phyloP scores from a whole-genome alignment of 1,140 invertebrate species.

The Batillaria attramentaria region DNA sequence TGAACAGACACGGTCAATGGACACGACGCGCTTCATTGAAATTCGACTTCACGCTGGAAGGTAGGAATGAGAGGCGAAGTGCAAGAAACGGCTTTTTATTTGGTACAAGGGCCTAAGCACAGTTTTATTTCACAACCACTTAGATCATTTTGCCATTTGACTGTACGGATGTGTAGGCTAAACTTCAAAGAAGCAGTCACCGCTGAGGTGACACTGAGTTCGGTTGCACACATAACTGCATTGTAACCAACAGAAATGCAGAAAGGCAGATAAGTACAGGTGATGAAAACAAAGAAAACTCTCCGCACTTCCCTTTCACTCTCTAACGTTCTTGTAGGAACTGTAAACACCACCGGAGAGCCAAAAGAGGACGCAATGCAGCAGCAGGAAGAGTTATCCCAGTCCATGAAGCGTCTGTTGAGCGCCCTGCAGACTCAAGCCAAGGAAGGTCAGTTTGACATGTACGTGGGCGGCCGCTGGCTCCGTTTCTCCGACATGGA shows the following conservation, averaged over 20 bases:
- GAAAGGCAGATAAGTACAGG: no score
- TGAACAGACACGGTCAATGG: not conserved
- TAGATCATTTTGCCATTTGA: no score
- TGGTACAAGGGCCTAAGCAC: not conserved
- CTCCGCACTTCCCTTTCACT: no score
- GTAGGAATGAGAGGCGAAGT: conserved; percentile 37
- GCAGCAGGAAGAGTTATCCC: conserved; percentile 49
- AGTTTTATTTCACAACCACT: no score
- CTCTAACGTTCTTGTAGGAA: conserved; percentile 41
- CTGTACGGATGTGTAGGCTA: no score
- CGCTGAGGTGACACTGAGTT: no score
- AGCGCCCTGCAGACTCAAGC: conserved; percentile 64
- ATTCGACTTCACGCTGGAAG: conserved; percentile 55
- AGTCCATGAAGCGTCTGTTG: conserved; percentile 59
- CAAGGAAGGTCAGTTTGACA: conserved; percentile 65
- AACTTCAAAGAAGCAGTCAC: no score
- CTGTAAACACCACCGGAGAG: conserved; percentile 34
- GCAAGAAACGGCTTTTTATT: no score
- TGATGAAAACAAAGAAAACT: no score
- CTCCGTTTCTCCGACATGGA: conserved; percentile 62
- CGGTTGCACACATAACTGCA: no score
- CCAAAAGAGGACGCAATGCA: conserved; percentile 42
- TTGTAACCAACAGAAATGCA: no score
- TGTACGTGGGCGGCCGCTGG: conserved; percentile 59
- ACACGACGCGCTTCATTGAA: conserved; percentile 36